These are phyloP conservation scores for Cryptocephalus moraei DNA, from an alignment of 2,888 invertebrate genomes.

Conservation along the genomic window DNA sequence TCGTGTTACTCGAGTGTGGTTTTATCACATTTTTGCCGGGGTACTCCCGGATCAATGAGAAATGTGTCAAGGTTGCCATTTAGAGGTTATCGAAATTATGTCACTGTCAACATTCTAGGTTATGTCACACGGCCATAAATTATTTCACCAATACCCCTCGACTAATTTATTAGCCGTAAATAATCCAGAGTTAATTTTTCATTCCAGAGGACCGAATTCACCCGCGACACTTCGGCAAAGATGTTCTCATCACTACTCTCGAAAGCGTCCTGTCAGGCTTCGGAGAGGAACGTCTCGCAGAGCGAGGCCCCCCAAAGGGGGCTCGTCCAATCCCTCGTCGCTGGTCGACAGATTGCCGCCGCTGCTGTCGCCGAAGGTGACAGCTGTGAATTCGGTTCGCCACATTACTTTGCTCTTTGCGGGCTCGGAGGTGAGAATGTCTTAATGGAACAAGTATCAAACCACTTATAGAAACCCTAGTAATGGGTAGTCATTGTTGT, in stretches of 20 bases:
- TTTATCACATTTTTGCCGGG: no score
- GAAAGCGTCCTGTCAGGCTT: conserved; percentile 25
- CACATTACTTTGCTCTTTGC: conserved; percentile 84
- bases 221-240: conserved; percentile 1
- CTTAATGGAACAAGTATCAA: background rate
- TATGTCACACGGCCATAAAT: background rate
- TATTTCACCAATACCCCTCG: background rate
- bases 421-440: conserved; percentile 67
- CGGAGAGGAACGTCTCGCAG: conserved; percentile 12
- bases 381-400: conserved; percentile 79
- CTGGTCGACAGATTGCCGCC: conserved; percentile 32
- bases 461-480: no score
- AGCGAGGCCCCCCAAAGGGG: conserved; percentile 14
- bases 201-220: conserved; percentile 7
- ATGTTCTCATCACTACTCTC: conserved; percentile 27
- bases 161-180: background rate
- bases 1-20: no score
- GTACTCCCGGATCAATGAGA: no score
- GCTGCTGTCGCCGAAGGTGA: conserved; percentile 25
- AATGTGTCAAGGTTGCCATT: no score
- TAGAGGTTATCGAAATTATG: no score
- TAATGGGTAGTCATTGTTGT: no score
- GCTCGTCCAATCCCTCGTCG: conserved; percentile 31
- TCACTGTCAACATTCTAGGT: no score
- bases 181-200: background rate